A percentile compares a stretch with the other conserved stretches of the same genome.
Evolutionary conservation across 64 coral and sea anemone species (phyloP).

Genomic region (Astreopora myriophthalma): DNA sequence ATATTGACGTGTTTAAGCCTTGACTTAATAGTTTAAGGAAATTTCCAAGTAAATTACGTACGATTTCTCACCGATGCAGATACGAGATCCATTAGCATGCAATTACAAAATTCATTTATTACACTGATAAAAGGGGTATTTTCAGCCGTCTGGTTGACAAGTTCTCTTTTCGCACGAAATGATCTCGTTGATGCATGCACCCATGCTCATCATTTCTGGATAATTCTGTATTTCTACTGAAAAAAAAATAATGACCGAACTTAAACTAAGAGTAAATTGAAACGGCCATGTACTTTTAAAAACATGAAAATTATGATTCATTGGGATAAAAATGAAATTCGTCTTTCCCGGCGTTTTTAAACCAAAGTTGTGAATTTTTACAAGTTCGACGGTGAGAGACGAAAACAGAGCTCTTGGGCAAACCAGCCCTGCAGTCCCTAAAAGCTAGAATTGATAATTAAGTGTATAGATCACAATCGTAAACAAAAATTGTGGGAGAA

Average conservation of each 20-base stretch:
- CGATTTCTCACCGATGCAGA: not conserved
- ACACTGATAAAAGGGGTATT: not conserved
- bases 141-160: not conserved
- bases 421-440: too few relatives aligned
- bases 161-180: not conserved
- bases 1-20: not conserved
- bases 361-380: too few relatives aligned
- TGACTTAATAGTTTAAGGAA: not conserved
- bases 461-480: too few relatives aligned
- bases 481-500: too few relatives aligned
- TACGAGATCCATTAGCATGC: constrained; percentile 5
- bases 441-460: too few relatives aligned
- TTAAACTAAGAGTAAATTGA: not conserved
- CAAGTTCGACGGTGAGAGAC: too few relatives aligned
- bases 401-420: too few relatives aligned
- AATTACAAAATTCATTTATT: constrained; percentile 19
- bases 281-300: not conserved
- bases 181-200: not conserved
- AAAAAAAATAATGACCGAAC: not conserved
- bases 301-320: not conserved
- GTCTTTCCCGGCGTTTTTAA: too few relatives aligned
- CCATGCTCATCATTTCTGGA: not conserved
- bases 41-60: not conserved
- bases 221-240: not conserved
- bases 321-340: not conserved